A percentile compares a stretch with the other conserved stretches of the same genome.
phyloP scores from a whole-genome alignment of 1,140 invertebrate genomes.

The Oedothorax gibbosus region DNA sequence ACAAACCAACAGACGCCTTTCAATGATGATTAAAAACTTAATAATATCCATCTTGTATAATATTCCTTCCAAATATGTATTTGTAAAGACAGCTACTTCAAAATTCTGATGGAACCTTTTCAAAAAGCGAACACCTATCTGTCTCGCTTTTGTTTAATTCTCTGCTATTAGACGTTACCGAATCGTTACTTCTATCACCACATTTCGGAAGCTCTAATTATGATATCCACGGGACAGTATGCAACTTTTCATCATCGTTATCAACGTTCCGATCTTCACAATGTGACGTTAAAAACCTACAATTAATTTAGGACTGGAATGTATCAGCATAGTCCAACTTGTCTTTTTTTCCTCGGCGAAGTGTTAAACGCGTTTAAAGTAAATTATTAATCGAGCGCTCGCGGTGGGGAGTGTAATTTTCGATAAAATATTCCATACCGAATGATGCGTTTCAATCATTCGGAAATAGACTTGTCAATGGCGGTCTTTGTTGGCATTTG shows the following conservation, averaged over 20 bases:
- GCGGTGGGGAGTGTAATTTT: constrained; percentile 32
- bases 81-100: no score
- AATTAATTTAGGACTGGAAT: constrained; percentile 45
- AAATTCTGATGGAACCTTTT: no score
- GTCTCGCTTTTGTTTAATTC: no score
- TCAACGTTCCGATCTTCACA: constrained; percentile 13
- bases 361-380: constrained; percentile 29
- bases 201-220: constrained; percentile 23
- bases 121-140: no score
- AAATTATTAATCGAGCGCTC: constrained; percentile 41
- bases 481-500: constrained; percentile 33
- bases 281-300: constrained; percentile 41
- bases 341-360: not conserved
- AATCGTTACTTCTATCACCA: no score
- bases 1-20: no score
- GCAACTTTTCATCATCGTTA: constrained; percentile 35
- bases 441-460: constrained; percentile 36
- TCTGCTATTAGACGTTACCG: no score
- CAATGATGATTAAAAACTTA: no score
- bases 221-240: not conserved
- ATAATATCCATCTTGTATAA: no score
- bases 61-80: no score
- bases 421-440: constrained; percentile 29
- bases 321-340: constrained; percentile 16
- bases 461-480: constrained; percentile 37